phyloP scores from a whole-genome alignment of 2,113 vertebrate genomes.

The Rallus limicola region DNA sequence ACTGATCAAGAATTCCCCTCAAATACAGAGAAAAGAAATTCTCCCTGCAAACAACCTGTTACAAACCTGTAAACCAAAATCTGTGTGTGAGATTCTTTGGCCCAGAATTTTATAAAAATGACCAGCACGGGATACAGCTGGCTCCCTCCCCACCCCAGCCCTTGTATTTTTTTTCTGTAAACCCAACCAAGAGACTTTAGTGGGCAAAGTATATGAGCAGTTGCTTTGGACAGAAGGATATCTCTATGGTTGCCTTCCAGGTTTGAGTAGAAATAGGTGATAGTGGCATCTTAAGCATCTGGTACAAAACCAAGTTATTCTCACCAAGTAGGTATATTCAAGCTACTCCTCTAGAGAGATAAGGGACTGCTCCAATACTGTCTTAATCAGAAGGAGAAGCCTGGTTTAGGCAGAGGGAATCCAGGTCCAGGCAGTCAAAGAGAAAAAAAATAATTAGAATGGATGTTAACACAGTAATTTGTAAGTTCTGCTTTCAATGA shows the following conservation, averaged over 20 bases:
- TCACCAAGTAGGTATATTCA: neutral
- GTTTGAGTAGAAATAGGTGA: neutral
- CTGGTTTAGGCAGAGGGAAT: neutral
- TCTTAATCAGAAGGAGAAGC: neutral
- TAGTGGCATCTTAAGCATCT: neutral
- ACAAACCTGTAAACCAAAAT: neutral
- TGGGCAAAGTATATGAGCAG: neutral
- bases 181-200: neutral
- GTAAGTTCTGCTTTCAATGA: neutral
- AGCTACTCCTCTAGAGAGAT: neutral
- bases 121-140: neutral
- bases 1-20: neutral
- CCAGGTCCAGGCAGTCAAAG: neutral
- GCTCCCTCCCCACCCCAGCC: rapidly evolving
- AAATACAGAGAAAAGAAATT: neutral
- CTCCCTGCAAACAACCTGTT: neutral
- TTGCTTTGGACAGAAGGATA: neutral
- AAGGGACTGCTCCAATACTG: neutral
- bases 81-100: neutral
- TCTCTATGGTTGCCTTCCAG: neutral
- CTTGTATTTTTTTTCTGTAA: neutral
- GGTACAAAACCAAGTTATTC: neutral
- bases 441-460: neutral
- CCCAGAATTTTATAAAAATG: neutral
- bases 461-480: neutral